These are phyloP conservation scores for Protobothrops flavoviridis DNA, from an alignment of 2,113 vertebrate genomes.

Conservation along the genomic window DNA sequence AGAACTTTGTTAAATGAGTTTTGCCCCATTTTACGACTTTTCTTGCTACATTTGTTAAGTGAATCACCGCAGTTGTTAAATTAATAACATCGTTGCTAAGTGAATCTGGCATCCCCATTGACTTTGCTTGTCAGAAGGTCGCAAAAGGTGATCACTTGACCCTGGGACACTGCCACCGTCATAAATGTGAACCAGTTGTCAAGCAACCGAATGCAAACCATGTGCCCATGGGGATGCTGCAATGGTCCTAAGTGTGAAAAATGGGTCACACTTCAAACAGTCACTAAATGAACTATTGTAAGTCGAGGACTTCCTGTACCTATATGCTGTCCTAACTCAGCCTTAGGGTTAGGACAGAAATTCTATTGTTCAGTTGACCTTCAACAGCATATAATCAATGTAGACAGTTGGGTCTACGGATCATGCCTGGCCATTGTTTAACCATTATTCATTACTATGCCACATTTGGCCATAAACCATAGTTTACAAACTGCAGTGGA, in stretches of 20 bases:
- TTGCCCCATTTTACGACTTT: not conserved
- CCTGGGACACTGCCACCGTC: not conserved
- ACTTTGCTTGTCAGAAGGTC: not conserved
- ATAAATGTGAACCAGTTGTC: not conserved
- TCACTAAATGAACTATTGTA: not conserved
- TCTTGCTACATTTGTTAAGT: not conserved
- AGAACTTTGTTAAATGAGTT: not conserved
- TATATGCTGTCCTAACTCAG: not conserved
- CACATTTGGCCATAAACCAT: not conserved
- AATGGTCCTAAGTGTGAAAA: not conserved
- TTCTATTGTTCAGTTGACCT: not conserved
- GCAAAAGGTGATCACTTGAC: not conserved
- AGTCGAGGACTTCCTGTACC: not conserved
- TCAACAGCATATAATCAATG: not conserved
- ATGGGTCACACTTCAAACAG: not conserved
- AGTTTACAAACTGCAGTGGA: not conserved
- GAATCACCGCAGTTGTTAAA: not conserved
- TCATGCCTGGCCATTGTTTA: not conserved
- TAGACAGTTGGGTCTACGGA: not conserved
- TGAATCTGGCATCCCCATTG: not conserved
- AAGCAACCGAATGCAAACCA: not conserved
- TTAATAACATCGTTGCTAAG: not conserved
- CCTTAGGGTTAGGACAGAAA: not conserved
- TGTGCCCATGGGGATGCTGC: not conserved
- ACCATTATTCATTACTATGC: not conserved